Evolutionary conservation across 1,140 invertebrate species (phyloP).

Genomic region (Bombus soroeensis): DNA sequence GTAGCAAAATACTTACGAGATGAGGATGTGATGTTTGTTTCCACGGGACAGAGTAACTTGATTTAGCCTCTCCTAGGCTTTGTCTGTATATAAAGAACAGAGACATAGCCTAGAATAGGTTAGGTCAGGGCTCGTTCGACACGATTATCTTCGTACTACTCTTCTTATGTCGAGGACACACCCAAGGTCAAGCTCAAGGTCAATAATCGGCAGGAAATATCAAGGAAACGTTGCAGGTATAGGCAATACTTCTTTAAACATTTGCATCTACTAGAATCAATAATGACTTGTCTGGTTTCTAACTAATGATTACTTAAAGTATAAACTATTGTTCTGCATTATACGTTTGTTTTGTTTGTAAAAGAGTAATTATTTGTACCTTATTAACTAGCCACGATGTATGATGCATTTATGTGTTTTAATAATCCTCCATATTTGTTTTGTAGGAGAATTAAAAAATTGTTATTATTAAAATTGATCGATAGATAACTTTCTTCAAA

Average conservation of each 20-base stretch:
- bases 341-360: too few relatives aligned
- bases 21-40: neutral
- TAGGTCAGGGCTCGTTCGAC: constrained; percentile 79
- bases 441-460: neutral
- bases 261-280: neutral
- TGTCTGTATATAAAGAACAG: constrained; percentile 77
- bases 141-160: constrained; percentile 52
- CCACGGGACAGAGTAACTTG: constrained; percentile 71
- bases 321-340: neutral
- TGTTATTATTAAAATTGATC: neutral
- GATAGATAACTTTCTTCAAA: constrained; percentile 1
- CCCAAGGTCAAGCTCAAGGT: constrained; percentile 70
- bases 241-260: neutral
- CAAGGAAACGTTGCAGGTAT: constrained; percentile 5
- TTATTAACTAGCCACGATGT: neutral
- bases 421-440: neutral
- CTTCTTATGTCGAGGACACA: constrained; percentile 46
- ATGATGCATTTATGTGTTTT: neutral
- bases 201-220: constrained; percentile 17
- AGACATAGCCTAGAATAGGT: constrained; percentile 83
- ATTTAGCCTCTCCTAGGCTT: constrained; percentile 83
- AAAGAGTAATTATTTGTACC: neutral
- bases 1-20: neutral
- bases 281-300: neutral
- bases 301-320: neutral